Evolutionary conservation across 2,113 vertebrate genomes (phyloP).

Genomic region (Malurus cyaneus): DNA sequence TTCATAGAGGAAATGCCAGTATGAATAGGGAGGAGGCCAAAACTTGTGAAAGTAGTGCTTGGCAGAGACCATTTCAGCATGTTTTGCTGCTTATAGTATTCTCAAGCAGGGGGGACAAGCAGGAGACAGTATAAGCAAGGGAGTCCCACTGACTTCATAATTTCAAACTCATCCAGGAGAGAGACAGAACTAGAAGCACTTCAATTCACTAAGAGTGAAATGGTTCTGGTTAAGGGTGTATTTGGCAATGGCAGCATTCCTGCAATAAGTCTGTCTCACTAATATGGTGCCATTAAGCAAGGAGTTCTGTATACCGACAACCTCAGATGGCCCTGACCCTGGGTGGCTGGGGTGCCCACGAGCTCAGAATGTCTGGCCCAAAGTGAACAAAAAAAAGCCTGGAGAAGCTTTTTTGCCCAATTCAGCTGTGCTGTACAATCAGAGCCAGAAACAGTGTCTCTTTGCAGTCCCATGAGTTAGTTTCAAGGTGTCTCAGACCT

Average conservation of each 20-base stretch:
- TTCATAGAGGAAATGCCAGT: not conserved
- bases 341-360: not conserved
- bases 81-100: not conserved
- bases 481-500: not conserved
- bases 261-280: not conserved
- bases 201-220: not conserved
- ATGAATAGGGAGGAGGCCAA: not conserved
- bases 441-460: not conserved
- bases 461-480: not conserved
- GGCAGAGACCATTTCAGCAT: not conserved
- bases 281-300: not conserved
- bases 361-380: not conserved
- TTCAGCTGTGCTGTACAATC: fast-evolving
- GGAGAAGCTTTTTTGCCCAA: not conserved
- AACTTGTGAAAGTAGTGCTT: not conserved
- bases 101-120: not conserved
- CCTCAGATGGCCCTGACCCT: not conserved
- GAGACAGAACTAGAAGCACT: not conserved
- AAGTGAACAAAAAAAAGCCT: not conserved
- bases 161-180: not conserved
- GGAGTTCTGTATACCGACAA: not conserved
- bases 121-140: not conserved
- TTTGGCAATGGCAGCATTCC: not conserved
- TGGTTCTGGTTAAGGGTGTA: not conserved
- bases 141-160: not conserved